Base-by-base conservation (phyloP, 1,140 invertebrate species). In the Atopsyche davidsoni region DNA sequence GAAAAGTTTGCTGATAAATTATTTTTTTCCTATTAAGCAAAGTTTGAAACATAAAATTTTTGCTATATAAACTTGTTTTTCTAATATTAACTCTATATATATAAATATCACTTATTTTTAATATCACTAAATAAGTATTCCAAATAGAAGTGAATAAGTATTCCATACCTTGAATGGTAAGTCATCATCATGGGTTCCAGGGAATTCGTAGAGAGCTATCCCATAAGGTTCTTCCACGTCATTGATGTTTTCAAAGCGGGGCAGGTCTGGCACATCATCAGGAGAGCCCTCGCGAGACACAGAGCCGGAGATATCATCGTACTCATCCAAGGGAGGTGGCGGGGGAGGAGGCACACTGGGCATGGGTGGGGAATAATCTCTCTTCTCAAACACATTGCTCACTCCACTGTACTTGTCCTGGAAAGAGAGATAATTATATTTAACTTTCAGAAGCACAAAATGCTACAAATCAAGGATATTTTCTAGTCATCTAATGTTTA, bases 131-230 rank as follows among this genome's bases (percentile, higher is more conserved):
- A n/a, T 7, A 28, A 28, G n/a, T 28, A 28, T 28, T 28, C 6
- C 24, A 28, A 7, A 28, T 7, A 7, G 24, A 28, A 44, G 6
- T 46, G 24, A 53, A 45, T 21, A n/a, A 49, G 53, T 53, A 35
- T 22, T 46, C 59, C 73, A 77, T 65, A 89, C 83, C 63, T 81
- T 80, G 59, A 90, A 82, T 47, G 72, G 69, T 22, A 90, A 72
- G 76, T 90, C 87, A 46, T 81, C 83, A 14, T 75, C 64, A 60
- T 86, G 83, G 16, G 75, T 76, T 11, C 81, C 79, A 38, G 77
- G 70, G 58, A 86, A 87, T 68, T 89, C 81, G 60, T 82, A 89
- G 2, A 87, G 64, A 3, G 85, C 86, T 42, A 88, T 75, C 21
- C 83, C 86, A 64, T 85, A 78, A 0, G 83, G 78, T 53, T 70